Conservation (phyloP, 2,113 vertebrate genomes). For the Nothoprocta pentlandii region DNA sequence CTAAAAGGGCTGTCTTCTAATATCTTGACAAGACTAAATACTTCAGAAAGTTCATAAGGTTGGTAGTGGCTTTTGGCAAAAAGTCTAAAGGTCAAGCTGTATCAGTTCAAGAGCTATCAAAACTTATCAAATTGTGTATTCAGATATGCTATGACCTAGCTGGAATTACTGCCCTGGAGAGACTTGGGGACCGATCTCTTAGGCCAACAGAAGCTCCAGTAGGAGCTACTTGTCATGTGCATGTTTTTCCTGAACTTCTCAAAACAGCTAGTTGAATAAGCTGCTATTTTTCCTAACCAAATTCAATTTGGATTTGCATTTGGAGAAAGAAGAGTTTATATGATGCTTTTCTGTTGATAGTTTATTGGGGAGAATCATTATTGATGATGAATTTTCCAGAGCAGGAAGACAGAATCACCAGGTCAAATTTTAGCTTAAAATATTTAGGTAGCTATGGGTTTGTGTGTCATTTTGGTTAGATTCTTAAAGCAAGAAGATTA, state of each 20-base stretch:
- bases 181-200: neutral
- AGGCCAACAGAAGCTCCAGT: neutral
- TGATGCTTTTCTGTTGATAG: neutral
- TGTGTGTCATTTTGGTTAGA: neutral
- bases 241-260: neutral
- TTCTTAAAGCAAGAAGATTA: neutral
- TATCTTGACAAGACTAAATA: constrained; percentile 65
- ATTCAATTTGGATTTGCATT: neutral
- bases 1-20: constrained; percentile 62
- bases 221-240: neutral
- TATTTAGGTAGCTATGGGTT: neutral
- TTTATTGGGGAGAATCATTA: neutral
- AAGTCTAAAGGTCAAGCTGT: constrained; percentile 72
- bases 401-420: neutral
- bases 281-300: neutral
- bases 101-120: constrained; percentile 76
- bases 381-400: neutral
- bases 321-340: neutral
- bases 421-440: neutral
- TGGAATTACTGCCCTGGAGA: constrained; percentile 35
- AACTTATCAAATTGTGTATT: constrained; percentile 70
- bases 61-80: constrained; percentile 72
- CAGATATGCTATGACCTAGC: constrained; percentile 77
- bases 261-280: neutral
- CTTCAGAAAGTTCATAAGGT: constrained; percentile 72